These are phyloP conservation scores for Aporophyla nigra DNA, from an alignment of 2,888 invertebrate genomes.

Conservation along the genomic window DNA sequence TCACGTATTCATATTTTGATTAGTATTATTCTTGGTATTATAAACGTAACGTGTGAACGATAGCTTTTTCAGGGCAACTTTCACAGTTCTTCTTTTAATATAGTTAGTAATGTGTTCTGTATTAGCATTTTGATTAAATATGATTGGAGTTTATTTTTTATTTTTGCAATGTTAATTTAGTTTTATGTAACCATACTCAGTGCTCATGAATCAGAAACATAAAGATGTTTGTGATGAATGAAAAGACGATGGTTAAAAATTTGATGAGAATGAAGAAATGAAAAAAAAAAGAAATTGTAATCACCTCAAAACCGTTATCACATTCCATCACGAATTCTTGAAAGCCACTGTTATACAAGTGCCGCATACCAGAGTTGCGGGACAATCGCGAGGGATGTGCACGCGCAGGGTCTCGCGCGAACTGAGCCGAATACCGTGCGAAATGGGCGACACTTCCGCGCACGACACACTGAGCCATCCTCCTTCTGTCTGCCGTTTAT, in stretches of 20 bases:
- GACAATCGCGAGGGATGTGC: constrained; percentile 60
- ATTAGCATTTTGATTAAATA: neutral
- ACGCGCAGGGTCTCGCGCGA: constrained; percentile 68
- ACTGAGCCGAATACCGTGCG: constrained; percentile 69
- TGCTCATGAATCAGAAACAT: constrained; percentile 5
- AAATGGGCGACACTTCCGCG: constrained; percentile 75
- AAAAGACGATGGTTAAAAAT: neutral
- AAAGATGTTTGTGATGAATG: neutral
- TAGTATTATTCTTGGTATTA: neutral
- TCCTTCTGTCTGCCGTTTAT: constrained; percentile 81
- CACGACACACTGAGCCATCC: constrained; percentile 82
- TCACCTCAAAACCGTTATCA: constrained; percentile 87
- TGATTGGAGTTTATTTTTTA: neutral
- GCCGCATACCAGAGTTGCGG: constrained; percentile 77
- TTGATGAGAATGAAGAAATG: neutral
- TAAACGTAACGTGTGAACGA: neutral
- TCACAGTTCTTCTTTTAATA: neutral
- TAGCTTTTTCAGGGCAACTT: constrained; percentile 9
- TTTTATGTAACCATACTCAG: constrained; percentile 10
- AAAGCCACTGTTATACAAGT: constrained; percentile 79
- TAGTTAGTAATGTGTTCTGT: neutral
- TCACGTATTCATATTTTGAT: constrained; percentile 10
- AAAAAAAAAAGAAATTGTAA: constrained; percentile 42
- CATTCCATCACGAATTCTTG: constrained; percentile 86
- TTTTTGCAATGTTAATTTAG: constrained; percentile 1